These are phyloP conservation scores for Bubo scandiacus DNA, from an alignment of 2,113 vertebrate species.

Conservation along the genomic window DNA sequence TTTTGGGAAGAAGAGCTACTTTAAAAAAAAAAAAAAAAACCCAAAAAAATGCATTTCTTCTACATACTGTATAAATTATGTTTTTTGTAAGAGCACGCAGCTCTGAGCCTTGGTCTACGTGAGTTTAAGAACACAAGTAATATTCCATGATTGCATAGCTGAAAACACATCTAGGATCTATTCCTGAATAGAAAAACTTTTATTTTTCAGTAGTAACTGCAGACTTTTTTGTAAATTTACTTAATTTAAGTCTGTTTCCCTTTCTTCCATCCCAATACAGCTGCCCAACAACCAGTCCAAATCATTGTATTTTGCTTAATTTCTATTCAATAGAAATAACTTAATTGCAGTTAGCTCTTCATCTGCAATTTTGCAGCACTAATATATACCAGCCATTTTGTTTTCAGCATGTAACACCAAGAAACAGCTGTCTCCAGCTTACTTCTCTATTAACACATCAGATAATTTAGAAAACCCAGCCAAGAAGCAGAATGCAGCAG, in stretches of 20 bases:
- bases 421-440: slow-evolving; percentile 54
- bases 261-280: slow-evolving; percentile 25
- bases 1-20: neutral
- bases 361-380: slow-evolving; percentile 54
- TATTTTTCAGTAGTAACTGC: slow-evolving; percentile 19
- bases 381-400: slow-evolving; percentile 68
- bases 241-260: slow-evolving; percentile 36
- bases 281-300: slow-evolving; percentile 21
- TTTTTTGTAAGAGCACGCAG: neutral
- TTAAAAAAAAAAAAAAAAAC: neutral
- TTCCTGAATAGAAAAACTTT: neutral
- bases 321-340: slow-evolving; percentile 42
- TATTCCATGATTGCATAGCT: neutral
- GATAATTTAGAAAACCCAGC: neutral
- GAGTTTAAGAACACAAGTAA: neutral
- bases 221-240: slow-evolving; percentile 42
- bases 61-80: accelerated
- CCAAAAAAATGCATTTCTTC: neutral
- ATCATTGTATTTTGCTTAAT: slow-evolving; percentile 39
- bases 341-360: slow-evolving; percentile 61
- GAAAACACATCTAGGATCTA: neutral
- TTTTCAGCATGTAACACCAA: slow-evolving; percentile 34
- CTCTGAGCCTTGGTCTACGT: neutral
- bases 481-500: neutral
- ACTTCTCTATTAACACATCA: slow-evolving; percentile 19